A percentile compares a stretch with the other conserved stretches of the same genome.
Conservation (phyloP, 2,113 vertebrate species). For the Microtus montanus region DNA sequence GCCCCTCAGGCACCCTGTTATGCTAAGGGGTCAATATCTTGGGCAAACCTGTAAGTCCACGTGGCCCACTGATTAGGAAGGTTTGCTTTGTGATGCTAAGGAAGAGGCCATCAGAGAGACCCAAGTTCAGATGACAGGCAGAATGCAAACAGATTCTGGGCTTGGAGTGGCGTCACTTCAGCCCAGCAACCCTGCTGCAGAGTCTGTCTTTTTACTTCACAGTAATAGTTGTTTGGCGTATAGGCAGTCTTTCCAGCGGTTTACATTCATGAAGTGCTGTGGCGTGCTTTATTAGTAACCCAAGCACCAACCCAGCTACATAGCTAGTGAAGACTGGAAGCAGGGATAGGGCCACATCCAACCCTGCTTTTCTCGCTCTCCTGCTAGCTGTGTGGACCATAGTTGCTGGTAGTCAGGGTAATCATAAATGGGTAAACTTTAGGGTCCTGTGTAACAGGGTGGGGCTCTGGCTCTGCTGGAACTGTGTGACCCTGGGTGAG, state of each 20-base stretch:
- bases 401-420: neutral
- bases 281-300: neutral
- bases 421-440: neutral
- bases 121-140: neutral
- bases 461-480: slow-evolving; percentile 60
- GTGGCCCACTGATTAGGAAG: neutral
- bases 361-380: neutral
- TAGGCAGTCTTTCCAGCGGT: neutral
- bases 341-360: neutral
- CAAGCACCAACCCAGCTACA: neutral
- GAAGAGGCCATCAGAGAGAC: neutral
- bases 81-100: neutral
- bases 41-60: neutral
- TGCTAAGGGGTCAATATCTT: neutral
- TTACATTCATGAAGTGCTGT: slow-evolving; percentile 8
- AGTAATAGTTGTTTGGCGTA: neutral
- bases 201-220: neutral
- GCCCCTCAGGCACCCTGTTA: neutral
- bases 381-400: neutral
- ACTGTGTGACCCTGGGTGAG: slow-evolving; percentile 66
- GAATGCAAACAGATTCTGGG: neutral
- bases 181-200: too few species aligned
- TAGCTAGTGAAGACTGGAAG: neutral
- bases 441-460: neutral
- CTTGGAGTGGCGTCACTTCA: neutral